Conservation (phyloP, 2,113 vertebrate species). For the Etheostoma spectabile region DNA sequence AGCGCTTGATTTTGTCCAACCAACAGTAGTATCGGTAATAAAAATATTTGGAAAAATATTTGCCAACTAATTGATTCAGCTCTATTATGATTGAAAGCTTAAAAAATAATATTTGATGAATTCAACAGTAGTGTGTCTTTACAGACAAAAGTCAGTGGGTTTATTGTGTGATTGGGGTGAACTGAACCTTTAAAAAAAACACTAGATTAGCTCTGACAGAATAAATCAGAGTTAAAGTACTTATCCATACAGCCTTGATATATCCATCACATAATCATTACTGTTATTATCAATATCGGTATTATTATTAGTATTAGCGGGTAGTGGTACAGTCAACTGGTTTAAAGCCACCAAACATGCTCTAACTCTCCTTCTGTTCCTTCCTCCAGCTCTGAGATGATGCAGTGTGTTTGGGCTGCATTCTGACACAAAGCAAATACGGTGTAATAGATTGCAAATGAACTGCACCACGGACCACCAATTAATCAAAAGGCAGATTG, state of each 20-base stretch:
- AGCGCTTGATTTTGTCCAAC: too few relatives aligned
- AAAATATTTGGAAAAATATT: too few relatives aligned
- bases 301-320: conserved; percentile 11
- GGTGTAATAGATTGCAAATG: conserved; percentile 82
- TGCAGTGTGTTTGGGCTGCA: conserved; percentile 79
- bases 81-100: too few relatives aligned
- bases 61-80: too few relatives aligned
- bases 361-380: not conserved
- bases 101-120: too few relatives aligned
- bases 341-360: conserved; percentile 19
- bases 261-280: conserved; percentile 5
- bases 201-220: not conserved
- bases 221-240: not conserved
- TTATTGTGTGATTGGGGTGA: not conserved
- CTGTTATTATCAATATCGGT: not conserved
- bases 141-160: not conserved
- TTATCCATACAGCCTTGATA: not conserved
- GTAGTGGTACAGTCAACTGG: conserved; percentile 2
- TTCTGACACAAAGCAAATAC: conserved; percentile 84
- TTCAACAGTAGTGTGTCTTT: too few relatives aligned
- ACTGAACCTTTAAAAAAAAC: conserved; percentile 3
- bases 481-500: conserved; percentile 80
- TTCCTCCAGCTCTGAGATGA: conserved; percentile 67
- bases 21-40: too few relatives aligned
- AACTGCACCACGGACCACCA: conserved; percentile 74